A percentile compares a stretch with the other conserved stretches of the same genome.
Conservation (phyloP, 2,888 invertebrate species). For the Cartodere bifasciata region DNA sequence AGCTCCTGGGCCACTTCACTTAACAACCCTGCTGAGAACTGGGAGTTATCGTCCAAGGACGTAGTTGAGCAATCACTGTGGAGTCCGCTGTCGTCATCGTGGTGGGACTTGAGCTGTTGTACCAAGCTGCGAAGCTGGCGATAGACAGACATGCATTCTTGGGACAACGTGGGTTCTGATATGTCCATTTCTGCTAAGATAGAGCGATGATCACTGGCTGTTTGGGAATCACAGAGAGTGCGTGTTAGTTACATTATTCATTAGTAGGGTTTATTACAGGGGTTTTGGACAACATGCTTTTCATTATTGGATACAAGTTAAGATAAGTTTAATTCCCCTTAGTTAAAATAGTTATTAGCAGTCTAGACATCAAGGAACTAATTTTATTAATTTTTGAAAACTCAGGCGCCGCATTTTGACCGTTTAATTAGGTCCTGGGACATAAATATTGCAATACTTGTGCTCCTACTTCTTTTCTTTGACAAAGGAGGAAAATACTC, state of each 20-base stretch:
- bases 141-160: slow-evolving; percentile 56
- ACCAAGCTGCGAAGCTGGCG: slow-evolving; percentile 62
- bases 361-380: no score
- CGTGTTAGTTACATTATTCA: slow-evolving; percentile 6
- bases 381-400: no score
- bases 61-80: slow-evolving; percentile 58
- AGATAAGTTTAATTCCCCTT: neutral
- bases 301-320: no score
- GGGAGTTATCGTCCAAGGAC: slow-evolving; percentile 40
- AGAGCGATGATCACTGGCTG: slow-evolving; percentile 44
- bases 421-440: no score
- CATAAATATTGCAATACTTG: no score
- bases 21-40: slow-evolving; percentile 34
- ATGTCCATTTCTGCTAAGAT: slow-evolving; percentile 86
- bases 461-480: no score
- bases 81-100: slow-evolving; percentile 55
- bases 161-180: slow-evolving; percentile 44
- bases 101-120: slow-evolving; percentile 60
- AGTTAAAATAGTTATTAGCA: slow-evolving; percentile 1
- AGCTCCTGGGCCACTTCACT: slow-evolving; percentile 63
- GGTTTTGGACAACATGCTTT: no score
- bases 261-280: neutral
- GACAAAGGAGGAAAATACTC: no score
- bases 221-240: slow-evolving; percentile 6
- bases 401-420: no score